phyloP scores from a whole-genome alignment of 2,797 vertebrate genomes.

The Trachurus trachurus region DNA sequence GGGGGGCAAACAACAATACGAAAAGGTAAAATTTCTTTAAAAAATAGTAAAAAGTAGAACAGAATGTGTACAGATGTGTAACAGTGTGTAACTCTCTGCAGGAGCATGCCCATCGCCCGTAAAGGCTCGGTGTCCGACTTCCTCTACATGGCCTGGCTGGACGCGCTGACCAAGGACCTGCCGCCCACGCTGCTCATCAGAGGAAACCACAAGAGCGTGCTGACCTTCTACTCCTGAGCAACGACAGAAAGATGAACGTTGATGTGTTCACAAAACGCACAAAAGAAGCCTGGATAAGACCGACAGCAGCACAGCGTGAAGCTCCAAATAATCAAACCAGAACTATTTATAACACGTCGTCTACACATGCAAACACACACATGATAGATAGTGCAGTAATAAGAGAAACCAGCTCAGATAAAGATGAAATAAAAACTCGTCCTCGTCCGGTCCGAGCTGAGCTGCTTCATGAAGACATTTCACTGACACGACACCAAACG shows the following conservation, averaged over 20 bases:
- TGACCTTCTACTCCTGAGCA: constrained; percentile 97
- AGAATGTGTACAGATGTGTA: neutral
- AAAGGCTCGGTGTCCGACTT: constrained; percentile 94
- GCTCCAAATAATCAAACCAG: too few relatives aligned
- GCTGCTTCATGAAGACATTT: too few relatives aligned
- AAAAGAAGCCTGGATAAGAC: neutral
- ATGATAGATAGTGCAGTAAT: too few relatives aligned
- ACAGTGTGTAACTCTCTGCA: constrained; percentile 67
- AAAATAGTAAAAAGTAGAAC: too few relatives aligned
- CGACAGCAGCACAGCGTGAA: constrained; percentile 12
- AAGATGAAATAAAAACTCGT: too few relatives aligned
- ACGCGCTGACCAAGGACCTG: constrained; percentile 94
- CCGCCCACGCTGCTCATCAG: constrained; percentile 94
- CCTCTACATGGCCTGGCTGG: constrained; percentile 98
- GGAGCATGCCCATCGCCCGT: constrained; percentile 97
- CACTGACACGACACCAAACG: too few relatives aligned
- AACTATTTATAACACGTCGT: neutral
- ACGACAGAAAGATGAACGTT: constrained; percentile 22
- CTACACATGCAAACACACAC: neutral
- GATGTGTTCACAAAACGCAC: constrained; percentile 22
- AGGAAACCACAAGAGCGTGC: constrained; percentile 98
- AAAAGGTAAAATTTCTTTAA: too few relatives aligned
- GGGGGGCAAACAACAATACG: too few relatives aligned
- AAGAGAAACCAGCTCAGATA: too few relatives aligned
- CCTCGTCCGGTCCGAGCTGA: too few relatives aligned